These are phyloP conservation scores for Calypte anna DNA, from an alignment of 2,113 vertebrate species.

Conservation along the genomic window DNA sequence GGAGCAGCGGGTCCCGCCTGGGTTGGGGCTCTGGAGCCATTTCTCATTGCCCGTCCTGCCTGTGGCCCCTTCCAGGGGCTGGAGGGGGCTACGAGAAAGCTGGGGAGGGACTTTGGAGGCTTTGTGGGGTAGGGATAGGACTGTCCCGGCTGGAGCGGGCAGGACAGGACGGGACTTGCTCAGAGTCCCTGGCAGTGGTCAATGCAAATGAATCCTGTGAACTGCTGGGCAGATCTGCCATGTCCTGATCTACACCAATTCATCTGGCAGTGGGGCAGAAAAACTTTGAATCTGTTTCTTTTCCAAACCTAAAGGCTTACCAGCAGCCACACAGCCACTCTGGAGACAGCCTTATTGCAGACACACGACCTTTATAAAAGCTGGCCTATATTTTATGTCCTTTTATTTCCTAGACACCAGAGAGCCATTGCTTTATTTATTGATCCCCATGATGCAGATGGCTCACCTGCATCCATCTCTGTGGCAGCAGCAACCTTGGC, in stretches of 20 bases:
- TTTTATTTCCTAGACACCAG: not conserved
- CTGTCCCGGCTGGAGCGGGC: too few relatives aligned
- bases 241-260: not conserved
- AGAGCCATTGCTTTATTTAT: conserved; percentile 31
- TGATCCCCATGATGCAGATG: not conserved
- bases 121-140: too few relatives aligned
- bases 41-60: too few relatives aligned
- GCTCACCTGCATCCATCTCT: conserved; percentile 43
- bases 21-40: too few relatives aligned
- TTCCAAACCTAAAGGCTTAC: not conserved
- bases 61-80: too few relatives aligned
- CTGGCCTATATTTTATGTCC: not conserved
- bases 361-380: not conserved
- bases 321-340: not conserved
- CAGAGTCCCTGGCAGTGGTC: not conserved
- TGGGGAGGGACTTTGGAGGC: too few relatives aligned
- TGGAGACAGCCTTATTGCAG: not conserved
- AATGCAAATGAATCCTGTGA: not conserved
- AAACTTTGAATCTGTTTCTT: not conserved
- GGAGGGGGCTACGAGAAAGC: too few relatives aligned
- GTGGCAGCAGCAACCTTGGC: conserved; percentile 53
- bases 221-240: not conserved
- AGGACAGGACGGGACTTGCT: too few relatives aligned
- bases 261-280: not conserved
- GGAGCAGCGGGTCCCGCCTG: too few relatives aligned